Conservation (phyloP, 2,797 vertebrate genomes). For the Tapera naevia region DNA sequence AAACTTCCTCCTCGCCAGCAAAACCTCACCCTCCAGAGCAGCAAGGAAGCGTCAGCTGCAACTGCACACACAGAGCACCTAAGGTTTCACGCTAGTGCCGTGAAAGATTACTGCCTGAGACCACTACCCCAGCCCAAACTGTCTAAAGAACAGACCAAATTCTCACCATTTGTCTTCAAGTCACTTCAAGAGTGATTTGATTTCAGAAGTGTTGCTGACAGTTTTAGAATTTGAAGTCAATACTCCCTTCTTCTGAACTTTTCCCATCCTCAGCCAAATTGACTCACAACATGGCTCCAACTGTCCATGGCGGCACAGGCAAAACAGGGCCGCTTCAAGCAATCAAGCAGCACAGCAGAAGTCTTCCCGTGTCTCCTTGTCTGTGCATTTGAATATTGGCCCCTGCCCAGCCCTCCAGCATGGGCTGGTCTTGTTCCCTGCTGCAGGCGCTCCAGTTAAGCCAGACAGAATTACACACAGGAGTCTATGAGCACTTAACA, state of each 20-base stretch:
- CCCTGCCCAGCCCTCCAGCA: not conserved
- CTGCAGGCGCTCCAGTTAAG: not conserved
- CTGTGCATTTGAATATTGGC: not conserved
- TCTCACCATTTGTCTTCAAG: not conserved
- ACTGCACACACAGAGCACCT: not conserved
- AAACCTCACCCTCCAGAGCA: not conserved
- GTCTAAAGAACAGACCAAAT: not conserved
- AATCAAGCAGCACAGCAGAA: not conserved
- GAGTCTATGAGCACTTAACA: not conserved
- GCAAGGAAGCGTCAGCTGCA: not conserved
- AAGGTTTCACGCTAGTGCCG: not conserved
- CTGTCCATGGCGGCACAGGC: not conserved
- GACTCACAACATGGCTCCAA: fast-evolving
- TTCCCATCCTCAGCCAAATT: not conserved
- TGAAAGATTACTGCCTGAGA: not conserved
- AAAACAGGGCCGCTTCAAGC: not conserved
- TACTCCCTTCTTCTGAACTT: not conserved
- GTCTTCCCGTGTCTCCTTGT: not conserved
- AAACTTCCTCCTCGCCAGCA: not conserved
- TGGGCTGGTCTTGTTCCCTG: not conserved
- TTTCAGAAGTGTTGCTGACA: too few relatives aligned
- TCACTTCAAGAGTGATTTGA: not conserved
- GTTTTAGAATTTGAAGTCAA: too few relatives aligned
- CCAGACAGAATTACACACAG: not conserved
- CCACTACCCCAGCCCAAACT: not conserved